A percentile compares a stretch with the other conserved stretches of the same genome.
Conservation (phyloP, 2,888 invertebrate species). For the Cheiracanthium punctorium region DNA sequence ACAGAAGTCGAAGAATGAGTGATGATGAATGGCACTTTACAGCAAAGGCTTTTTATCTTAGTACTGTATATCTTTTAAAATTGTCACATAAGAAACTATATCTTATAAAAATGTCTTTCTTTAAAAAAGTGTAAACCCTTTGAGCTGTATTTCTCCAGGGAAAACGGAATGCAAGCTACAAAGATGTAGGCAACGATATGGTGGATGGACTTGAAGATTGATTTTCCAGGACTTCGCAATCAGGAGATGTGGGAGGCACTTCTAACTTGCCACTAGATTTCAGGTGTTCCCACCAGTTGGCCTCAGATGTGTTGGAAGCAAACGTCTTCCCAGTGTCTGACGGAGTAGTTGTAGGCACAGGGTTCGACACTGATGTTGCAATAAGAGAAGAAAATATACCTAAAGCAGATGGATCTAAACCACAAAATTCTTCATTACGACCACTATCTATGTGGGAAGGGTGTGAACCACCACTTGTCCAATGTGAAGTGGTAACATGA, state of each 20-base stretch:
- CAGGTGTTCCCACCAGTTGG: slow-evolving; percentile 66
- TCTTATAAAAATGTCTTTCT: slow-evolving; percentile 27
- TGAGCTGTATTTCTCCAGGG: slow-evolving; percentile 11
- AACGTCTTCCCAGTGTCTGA: slow-evolving; percentile 23
- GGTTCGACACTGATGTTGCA: slow-evolving; percentile 24
- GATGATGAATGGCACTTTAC: slow-evolving; percentile 31
- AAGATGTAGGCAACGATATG: slow-evolving; percentile 42
- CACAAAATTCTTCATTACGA: slow-evolving; percentile 70
- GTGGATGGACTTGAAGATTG: slow-evolving; percentile 63
- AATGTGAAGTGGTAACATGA: slow-evolving; percentile 25
- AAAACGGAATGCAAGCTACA: slow-evolving; percentile 50
- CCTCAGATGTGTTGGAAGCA: slow-evolving; percentile 25
- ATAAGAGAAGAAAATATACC: slow-evolving; percentile 46
- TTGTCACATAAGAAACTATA: slow-evolving; percentile 23
- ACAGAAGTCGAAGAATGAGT: neutral
- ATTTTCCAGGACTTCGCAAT: slow-evolving; percentile 45
- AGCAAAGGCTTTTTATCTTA: slow-evolving; percentile 7
- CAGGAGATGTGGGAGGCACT: slow-evolving; percentile 63
- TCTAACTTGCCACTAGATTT: slow-evolving; percentile 58
- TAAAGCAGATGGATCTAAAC: slow-evolving; percentile 50
- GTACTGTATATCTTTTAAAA: neutral
- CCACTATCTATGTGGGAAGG: slow-evolving; percentile 71
- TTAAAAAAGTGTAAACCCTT: slow-evolving; percentile 24
- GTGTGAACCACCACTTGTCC: slow-evolving; percentile 48
- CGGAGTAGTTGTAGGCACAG: slow-evolving; percentile 18